Evolutionary conservation across 2,113 vertebrate genomes (phyloP).

Genomic region (Argyrosomus japonicus): DNA sequence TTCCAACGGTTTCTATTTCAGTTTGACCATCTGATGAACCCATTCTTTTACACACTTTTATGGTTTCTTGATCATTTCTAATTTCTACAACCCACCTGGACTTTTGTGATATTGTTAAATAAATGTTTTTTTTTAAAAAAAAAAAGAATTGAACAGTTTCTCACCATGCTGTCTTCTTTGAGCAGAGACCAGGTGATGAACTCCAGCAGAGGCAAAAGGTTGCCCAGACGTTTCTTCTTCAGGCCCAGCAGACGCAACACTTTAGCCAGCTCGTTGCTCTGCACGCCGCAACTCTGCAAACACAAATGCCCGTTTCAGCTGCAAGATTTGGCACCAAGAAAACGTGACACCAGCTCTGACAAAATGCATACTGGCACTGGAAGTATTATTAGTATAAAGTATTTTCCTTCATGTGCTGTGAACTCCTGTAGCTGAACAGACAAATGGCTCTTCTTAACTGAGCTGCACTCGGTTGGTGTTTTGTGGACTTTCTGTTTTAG

Average conservation of each 20-base stretch:
- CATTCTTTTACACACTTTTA: not conserved
- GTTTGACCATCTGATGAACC: not conserved
- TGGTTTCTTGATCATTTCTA: too few relatives aligned
- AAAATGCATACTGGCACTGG: not conserved
- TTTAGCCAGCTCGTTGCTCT: conserved; percentile 73
- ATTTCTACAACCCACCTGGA: too few relatives aligned
- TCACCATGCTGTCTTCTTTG: conserved; percentile 81
- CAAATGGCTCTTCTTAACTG: too few relatives aligned
- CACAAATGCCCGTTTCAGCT: not conserved
- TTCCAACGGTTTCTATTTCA: not conserved
- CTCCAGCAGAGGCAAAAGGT: conserved; percentile 83
- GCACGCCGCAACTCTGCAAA: conserved; percentile 79
- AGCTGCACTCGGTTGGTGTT: too few relatives aligned
- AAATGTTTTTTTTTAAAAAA: too few relatives aligned
- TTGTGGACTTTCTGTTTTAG: not conserved
- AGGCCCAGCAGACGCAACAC: conserved; percentile 75
- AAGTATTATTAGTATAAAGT: too few relatives aligned
- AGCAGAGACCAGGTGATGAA: conserved; percentile 87
- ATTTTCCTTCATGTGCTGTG: not conserved
- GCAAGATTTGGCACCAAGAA: not conserved
- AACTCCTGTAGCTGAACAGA: not conserved
- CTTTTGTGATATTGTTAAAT: too few relatives aligned
- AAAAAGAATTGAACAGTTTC: not conserved
- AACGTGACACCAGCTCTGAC: not conserved
- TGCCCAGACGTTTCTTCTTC: conserved; percentile 78